Evolutionary conservation across 2,113 vertebrate genomes (phyloP).

Genomic region (Pandion haliaetus): DNA sequence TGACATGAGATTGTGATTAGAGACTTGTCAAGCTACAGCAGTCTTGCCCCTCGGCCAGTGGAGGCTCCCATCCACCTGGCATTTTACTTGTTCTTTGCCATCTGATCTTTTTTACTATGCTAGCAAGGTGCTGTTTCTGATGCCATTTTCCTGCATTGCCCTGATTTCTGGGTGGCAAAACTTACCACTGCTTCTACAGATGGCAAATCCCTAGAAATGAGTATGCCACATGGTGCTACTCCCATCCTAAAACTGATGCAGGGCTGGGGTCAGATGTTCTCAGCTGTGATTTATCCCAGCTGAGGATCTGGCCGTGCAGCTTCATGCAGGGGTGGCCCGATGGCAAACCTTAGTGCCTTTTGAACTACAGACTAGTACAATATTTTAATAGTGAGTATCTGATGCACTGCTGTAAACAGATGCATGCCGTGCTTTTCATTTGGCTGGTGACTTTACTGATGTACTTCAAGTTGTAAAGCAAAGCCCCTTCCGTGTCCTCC

Average conservation of each 20-base stretch:
- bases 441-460: neutral
- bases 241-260: neutral
- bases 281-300: neutral
- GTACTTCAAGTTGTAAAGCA: neutral
- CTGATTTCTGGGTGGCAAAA: neutral
- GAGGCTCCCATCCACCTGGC: neutral
- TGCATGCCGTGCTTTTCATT: neutral
- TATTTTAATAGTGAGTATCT: neutral
- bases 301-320: neutral
- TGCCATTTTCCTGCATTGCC: neutral
- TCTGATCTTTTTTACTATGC: neutral
- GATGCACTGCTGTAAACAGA: neutral
- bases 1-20: neutral
- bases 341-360: neutral
- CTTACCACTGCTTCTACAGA: neutral
- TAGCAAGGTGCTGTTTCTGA: neutral
- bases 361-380: neutral
- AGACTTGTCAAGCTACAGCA: neutral
- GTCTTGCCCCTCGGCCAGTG: rapidly evolving
- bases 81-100: neutral
- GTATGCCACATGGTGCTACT: too few species aligned
- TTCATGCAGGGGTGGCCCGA: neutral
- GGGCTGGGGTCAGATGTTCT: neutral
- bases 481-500: constrained; percentile 15
- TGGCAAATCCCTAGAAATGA: neutral